Conservation (phyloP, 1,140 invertebrate species). For the Temnothorax curvispinosus region DNA sequence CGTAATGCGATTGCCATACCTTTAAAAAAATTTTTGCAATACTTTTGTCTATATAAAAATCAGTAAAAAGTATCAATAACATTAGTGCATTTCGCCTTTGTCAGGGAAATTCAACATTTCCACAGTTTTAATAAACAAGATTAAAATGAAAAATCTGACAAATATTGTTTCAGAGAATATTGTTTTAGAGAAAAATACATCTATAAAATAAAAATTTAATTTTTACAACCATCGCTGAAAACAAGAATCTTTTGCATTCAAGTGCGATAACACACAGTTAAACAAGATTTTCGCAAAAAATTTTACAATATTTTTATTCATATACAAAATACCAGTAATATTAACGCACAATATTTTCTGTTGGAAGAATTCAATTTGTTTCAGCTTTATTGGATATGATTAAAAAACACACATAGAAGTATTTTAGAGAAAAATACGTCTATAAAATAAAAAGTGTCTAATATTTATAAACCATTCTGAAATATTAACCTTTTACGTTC, state of each 20-base stretch:
- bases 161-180: not conserved
- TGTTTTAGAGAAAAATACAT: conserved; percentile 7
- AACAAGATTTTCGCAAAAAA: conserved; percentile 15
- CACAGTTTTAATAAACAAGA: not conserved
- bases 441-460: conserved; percentile 15
- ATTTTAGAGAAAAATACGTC: conserved; percentile 14
- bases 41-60: not conserved
- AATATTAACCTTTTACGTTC: not conserved
- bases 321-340: conserved; percentile 14
- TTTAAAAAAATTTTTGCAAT: not conserved
- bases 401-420: conserved; percentile 2
- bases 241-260: conserved; percentile 17
- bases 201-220: conserved; percentile 25
- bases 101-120: not conserved
- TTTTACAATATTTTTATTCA: conserved; percentile 37
- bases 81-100: not conserved
- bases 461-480: not conserved
- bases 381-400: conserved; percentile 33
- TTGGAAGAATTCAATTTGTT: conserved; percentile 37
- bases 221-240: conserved; percentile 21
- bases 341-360: conserved; percentile 16
- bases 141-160: conserved; percentile 4
- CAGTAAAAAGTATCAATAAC: not conserved
- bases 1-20: not conserved
- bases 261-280: conserved; percentile 1